These are phyloP conservation scores for Ametastegia equiseti DNA, from an alignment of 2,888 invertebrate genomes.

Conservation along the genomic window DNA sequence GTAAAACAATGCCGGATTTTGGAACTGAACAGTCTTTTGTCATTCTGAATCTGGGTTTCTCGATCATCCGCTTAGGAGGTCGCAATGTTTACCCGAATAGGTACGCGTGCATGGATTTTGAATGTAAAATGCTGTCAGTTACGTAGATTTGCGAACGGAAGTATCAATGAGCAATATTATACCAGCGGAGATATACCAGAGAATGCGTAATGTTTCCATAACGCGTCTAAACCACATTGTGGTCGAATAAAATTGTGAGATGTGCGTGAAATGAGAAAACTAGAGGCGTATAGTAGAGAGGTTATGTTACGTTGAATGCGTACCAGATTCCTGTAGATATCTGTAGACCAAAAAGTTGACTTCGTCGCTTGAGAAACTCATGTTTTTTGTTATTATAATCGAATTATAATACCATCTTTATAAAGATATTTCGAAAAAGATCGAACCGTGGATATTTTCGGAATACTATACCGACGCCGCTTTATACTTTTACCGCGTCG, in stretches of 20 bases:
- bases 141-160: neutral
- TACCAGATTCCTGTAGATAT: constrained; percentile 99
- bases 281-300: constrained; percentile 49
- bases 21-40: neutral
- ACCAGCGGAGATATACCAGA: neutral
- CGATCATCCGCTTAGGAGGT: too few species aligned
- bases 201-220: neutral
- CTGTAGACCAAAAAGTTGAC: constrained; percentile 99
- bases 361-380: constrained; percentile 99
- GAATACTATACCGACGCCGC: constrained; percentile 14
- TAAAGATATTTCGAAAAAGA: constrained; percentile 23
- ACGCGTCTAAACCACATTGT: neutral
- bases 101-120: neutral
- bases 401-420: constrained; percentile 65
- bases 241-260: neutral
- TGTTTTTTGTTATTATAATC: constrained; percentile 72
- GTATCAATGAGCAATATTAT: neutral
- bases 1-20: neutral
- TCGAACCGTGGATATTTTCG: neutral
- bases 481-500: constrained; percentile 14
- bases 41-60: neutral
- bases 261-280: neutral
- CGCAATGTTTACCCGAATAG: neutral
- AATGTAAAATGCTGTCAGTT: neutral
- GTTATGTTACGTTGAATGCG: constrained; percentile 64